phyloP scores from a whole-genome alignment of 2,888 invertebrate species.

The Caenorhabditis sp. region DNA sequence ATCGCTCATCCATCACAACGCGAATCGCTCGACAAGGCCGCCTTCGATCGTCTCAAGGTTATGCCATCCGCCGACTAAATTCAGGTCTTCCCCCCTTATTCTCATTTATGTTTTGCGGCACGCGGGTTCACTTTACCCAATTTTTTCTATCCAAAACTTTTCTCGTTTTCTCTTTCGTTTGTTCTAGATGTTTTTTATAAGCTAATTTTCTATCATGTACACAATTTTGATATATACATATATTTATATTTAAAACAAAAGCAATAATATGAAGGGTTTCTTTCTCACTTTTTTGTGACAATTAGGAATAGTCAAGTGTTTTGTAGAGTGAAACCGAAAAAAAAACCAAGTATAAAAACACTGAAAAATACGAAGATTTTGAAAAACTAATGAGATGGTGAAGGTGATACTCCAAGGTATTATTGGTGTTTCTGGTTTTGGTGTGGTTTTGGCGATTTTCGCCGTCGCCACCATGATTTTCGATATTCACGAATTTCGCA shows the following conservation, averaged over 20 bases:
- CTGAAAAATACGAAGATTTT: neutral
- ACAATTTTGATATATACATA: neutral
- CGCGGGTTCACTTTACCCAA: neutral
- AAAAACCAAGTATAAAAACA: neutral
- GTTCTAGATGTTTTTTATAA: neutral
- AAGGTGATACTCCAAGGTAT: neutral
- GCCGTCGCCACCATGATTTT: slow-evolving; percentile 5
- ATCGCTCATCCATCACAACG: slow-evolving; percentile 89
- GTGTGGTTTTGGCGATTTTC: neutral
- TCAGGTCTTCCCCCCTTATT: slow-evolving; percentile 6
- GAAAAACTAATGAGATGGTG: neutral
- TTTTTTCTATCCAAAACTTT: slow-evolving; percentile 3
- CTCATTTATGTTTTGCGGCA: neutral
- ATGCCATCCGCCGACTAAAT: slow-evolving; percentile 53
- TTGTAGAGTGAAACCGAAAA: neutral
- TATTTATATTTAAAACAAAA: neutral
- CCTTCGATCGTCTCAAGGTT: slow-evolving; percentile 78
- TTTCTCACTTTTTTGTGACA: neutral
- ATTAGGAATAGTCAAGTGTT: no score
- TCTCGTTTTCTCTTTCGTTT: neutral
- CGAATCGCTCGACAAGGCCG: slow-evolving; percentile 83
- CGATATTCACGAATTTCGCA: slow-evolving; percentile 23
- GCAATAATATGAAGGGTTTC: slow-evolving; percentile 2
- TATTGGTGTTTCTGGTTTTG: neutral
- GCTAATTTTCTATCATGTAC: neutral